phyloP scores from a whole-genome alignment of 35 echinoderm and acorn worm genomes.

The Apostichopus parvimensis region DNA sequence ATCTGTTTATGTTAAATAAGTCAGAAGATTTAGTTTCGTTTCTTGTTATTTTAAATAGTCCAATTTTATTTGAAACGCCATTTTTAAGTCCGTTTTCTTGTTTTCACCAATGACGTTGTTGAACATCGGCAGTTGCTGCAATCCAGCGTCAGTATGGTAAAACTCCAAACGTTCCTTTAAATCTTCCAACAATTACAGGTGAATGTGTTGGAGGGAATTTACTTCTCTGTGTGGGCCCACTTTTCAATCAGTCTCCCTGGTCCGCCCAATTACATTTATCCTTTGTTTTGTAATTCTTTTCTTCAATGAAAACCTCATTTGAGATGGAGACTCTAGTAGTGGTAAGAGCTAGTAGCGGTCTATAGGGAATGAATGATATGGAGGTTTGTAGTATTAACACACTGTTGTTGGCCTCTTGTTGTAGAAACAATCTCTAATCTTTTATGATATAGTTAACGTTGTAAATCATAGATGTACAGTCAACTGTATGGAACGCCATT shows the following conservation, averaged over 20 bases:
- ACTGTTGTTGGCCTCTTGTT: neutral
- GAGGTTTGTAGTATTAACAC: neutral
- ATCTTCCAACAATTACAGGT: neutral
- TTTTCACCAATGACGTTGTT: too few species aligned
- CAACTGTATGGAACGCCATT: neutral
- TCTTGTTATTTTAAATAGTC: too few species aligned
- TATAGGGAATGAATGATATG: neutral
- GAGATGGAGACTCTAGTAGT: neutral
- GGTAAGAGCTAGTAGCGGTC: neutral
- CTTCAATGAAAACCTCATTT: slow-evolving; percentile 15
- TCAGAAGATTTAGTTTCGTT: too few species aligned
- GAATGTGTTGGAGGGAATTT: neutral
- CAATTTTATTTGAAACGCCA: too few species aligned
- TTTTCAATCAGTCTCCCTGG: neutral
- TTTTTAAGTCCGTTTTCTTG: too few species aligned
- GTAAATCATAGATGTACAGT: neutral
- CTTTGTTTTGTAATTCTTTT: neutral
- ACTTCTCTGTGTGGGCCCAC: slow-evolving; percentile 9
- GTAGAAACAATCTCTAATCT: neutral
- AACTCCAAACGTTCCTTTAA: too few species aligned
- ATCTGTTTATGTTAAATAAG: too few species aligned
- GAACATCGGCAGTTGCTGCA: too few species aligned
- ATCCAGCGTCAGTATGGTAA: too few species aligned
- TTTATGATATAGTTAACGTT: neutral
- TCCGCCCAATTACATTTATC: neutral